Evolutionary conservation across 1,140 invertebrate genomes (phyloP).

Genomic region (Anastatus disparis): DNA sequence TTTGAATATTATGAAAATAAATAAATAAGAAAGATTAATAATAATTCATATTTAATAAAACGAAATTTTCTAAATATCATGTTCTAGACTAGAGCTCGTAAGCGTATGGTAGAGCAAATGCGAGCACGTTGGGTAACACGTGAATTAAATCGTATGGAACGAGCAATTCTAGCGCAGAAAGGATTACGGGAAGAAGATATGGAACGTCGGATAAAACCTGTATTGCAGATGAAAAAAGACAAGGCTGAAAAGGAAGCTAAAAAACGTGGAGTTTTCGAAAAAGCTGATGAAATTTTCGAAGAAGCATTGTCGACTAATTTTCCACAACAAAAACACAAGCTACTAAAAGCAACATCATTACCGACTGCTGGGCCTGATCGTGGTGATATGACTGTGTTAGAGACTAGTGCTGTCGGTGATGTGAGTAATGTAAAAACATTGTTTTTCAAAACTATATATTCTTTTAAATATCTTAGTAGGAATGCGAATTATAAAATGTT

Average conservation of each 20-base stretch:
- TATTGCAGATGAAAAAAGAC: constrained; percentile 61
- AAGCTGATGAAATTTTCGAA: constrained; percentile 51
- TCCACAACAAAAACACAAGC: constrained; percentile 41
- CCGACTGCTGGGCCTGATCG: not conserved
- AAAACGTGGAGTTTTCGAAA: constrained; percentile 46
- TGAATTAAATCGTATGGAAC: constrained; percentile 65
- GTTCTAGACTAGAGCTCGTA: constrained; percentile 47
- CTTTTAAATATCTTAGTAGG: too few species aligned
- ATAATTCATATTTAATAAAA: too few species aligned
- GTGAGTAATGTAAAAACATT: constrained; percentile 1
- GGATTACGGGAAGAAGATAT: constrained; percentile 64
- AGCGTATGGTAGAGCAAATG: constrained; percentile 58
- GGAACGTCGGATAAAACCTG: constrained; percentile 59
- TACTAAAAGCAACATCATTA: not conserved
- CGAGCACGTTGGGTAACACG: constrained; percentile 57
- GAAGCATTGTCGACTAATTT: constrained; percentile 50
- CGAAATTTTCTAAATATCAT: too few species aligned
- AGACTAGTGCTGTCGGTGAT: not conserved
- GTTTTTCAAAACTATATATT: too few species aligned
- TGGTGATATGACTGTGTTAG: too few species aligned
- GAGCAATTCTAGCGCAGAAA: constrained; percentile 63
- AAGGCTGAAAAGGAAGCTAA: constrained; percentile 57
- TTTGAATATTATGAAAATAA: too few species aligned
- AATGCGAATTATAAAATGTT: too few species aligned
- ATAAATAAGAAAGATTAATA: too few species aligned